These are phyloP conservation scores for Melanostoma mellinum DNA, from an alignment of 2,888 invertebrate genomes.

Conservation along the genomic window DNA sequence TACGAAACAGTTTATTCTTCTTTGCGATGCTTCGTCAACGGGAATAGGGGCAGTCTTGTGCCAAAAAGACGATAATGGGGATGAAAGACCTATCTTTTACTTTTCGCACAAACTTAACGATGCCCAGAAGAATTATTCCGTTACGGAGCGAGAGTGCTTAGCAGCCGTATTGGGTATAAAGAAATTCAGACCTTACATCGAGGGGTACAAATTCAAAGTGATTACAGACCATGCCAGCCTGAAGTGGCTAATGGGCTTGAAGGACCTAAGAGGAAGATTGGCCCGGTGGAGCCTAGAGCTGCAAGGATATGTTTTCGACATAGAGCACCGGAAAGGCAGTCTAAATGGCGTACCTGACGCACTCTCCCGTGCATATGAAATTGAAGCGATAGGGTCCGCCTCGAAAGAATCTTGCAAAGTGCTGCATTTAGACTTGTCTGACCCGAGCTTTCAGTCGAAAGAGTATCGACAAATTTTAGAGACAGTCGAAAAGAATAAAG, in stretches of 20 bases:
- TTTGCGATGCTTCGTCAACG: no score
- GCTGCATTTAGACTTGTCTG: conserved; percentile 8
- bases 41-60: no score
- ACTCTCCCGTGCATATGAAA: no score
- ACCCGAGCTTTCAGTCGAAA: neutral
- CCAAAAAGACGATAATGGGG: no score
- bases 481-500: conserved; percentile 1
- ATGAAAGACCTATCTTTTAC: no score
- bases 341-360: no score
- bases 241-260: conserved; percentile 74
- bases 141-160: conserved; percentile 42
- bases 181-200: conserved; percentile 54
- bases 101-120: conserved; percentile 19
- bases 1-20: no score
- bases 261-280: conserved; percentile 74
- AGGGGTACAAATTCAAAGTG: conserved; percentile 68
- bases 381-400: no score
- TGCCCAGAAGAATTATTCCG: conserved; percentile 28
- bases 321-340: neutral
- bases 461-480: neutral
- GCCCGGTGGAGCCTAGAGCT: conserved; percentile 71
- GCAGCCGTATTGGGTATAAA: conserved; percentile 29
- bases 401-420: neutral
- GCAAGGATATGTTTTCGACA: conserved; percentile 56
- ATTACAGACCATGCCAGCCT: conserved; percentile 75